These are phyloP conservation scores for Drosophila saltans DNA, from an alignment of 1,140 invertebrate species.

Conservation along the genomic window DNA sequence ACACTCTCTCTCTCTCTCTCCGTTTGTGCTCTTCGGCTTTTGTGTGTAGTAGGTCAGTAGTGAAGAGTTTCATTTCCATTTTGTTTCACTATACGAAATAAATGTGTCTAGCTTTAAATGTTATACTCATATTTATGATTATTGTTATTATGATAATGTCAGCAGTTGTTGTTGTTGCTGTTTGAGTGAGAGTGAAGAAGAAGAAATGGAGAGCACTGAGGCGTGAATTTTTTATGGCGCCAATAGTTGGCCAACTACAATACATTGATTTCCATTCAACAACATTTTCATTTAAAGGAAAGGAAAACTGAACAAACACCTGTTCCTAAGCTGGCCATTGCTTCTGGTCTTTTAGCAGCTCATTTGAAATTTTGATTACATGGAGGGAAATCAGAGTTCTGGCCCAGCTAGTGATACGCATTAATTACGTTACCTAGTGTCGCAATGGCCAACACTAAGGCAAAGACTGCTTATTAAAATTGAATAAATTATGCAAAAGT, in stretches of 20 bases:
- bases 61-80: conserved; percentile 44
- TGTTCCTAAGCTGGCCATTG: neutral
- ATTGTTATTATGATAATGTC: conserved; percentile 76
- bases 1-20: conserved; percentile 6
- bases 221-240: conserved; percentile 50
- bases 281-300: neutral
- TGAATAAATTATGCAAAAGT: conserved; percentile 80
- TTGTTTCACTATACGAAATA: conserved; percentile 15
- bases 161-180: conserved; percentile 48
- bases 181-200: conserved; percentile 6
- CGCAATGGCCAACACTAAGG: conserved; percentile 18
- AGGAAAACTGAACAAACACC: neutral
- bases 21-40: conserved; percentile 31
- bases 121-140: conserved; percentile 76
- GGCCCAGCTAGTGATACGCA: conserved; percentile 61
- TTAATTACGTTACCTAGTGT: conserved; percentile 65
- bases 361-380: conserved; percentile 78
- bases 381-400: conserved; percentile 30
- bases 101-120: conserved; percentile 44
- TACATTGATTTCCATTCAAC: conserved; percentile 44
- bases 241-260: conserved; percentile 43
- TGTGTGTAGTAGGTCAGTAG: conserved; percentile 71
- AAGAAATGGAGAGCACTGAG: conserved; percentile 43
- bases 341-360: conserved; percentile 30
- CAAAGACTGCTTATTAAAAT: conserved; percentile 68